Conservation (phyloP, 2,797 vertebrate species). For the Leucoraja ocellata region DNA sequence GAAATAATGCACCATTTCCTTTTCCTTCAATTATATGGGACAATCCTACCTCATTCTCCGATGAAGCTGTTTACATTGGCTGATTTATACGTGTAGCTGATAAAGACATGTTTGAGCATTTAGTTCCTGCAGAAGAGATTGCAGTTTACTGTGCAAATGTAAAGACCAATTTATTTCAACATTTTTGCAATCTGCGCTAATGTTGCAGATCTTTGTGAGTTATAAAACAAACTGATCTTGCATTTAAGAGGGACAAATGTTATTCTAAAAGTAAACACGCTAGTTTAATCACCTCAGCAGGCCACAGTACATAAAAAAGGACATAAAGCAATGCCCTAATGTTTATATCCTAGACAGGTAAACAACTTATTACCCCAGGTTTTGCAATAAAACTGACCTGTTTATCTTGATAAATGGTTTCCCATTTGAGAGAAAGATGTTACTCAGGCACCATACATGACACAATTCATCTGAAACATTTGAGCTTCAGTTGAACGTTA, state of each 20-base stretch:
- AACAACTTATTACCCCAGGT: neutral
- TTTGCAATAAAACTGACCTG: neutral
- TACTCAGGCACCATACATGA: too few relatives aligned
- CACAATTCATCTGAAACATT: neutral
- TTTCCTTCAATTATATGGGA: neutral
- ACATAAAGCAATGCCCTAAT: neutral
- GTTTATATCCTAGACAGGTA: neutral
- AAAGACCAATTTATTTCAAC: neutral
- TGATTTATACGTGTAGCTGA: neutral
- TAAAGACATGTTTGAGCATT: neutral
- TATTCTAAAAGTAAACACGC: neutral
- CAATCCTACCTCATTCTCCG: neutral
- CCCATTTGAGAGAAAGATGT: neutral
- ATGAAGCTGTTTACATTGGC: neutral
- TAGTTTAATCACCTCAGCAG: neutral
- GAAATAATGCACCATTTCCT: neutral
- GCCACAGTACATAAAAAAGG: neutral
- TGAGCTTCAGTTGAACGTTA: neutral
- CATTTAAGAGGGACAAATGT: neutral
- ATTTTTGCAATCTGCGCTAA: neutral
- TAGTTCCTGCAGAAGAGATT: neutral
- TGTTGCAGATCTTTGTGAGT: neutral
- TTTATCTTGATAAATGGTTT: slow-evolving; percentile 21
- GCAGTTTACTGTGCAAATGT: neutral
- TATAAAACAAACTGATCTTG: neutral